Conservation (phyloP, 1,140 invertebrate species). For the Coptotermes formosanus region DNA sequence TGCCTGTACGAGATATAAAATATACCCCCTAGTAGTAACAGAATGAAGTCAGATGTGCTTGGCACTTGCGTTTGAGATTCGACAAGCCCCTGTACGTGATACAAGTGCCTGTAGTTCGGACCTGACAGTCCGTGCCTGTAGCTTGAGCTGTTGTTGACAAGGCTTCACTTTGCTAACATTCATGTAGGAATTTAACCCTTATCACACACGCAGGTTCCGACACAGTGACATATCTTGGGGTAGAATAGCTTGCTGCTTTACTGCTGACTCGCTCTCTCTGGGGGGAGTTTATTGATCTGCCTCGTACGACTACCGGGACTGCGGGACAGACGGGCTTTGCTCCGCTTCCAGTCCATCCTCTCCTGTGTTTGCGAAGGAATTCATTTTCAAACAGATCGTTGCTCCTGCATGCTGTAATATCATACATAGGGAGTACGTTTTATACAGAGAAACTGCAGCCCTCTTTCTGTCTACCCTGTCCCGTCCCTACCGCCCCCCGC, state of each 20-base stretch:
- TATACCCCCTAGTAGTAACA: no score
- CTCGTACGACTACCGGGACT: neutral
- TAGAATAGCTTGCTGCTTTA: neutral
- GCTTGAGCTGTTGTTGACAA: neutral
- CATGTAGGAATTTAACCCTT: constrained; percentile 28
- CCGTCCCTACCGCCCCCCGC: neutral
- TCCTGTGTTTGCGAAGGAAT: neutral
- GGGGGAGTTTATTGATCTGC: constrained; percentile 24
- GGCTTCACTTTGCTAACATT: constrained; percentile 9
- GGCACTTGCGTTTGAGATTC: neutral
- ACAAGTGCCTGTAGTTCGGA: neutral
- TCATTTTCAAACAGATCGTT: constrained; percentile 22
- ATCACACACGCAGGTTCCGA: neutral
- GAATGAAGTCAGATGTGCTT: no score
- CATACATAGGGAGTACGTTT: neutral
- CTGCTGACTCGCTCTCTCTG: constrained; percentile 12
- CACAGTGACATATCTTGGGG: constrained; percentile 24
- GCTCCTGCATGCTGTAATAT: neutral
- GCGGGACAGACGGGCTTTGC: neutral
- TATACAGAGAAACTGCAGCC: neutral
- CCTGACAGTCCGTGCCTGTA: neutral
- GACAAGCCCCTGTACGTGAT: neutral
- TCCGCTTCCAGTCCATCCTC: neutral
- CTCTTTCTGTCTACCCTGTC: neutral
- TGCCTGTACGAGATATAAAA: no score